These are phyloP conservation scores for Australoheros facetus DNA, from an alignment of 2,797 vertebrate species.

Conservation along the genomic window DNA sequence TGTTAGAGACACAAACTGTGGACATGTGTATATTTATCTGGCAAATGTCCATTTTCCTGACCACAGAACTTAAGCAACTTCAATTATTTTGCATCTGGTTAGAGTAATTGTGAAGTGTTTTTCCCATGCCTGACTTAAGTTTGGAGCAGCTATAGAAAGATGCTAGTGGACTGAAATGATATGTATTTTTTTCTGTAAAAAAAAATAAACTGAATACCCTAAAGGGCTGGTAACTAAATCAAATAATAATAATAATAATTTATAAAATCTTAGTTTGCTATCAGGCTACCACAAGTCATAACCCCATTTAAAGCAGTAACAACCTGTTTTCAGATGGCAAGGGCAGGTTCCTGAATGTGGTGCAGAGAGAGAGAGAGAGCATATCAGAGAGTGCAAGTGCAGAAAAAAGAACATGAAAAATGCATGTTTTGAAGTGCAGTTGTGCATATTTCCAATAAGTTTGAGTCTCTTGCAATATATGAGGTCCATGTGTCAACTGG, in stretches of 20 bases:
- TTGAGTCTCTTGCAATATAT: constrained; percentile 21
- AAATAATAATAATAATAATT: no score
- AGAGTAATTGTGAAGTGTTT: constrained; percentile 6
- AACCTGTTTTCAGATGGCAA: background rate
- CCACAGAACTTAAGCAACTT: constrained; percentile 9
- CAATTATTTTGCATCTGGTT: constrained; percentile 3
- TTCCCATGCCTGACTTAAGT: background rate
- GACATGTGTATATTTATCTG: constrained; percentile 11
- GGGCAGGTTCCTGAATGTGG: constrained; percentile 29
- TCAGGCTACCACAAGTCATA: background rate
- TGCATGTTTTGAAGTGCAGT: constrained; percentile 2
- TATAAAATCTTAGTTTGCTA: background rate
- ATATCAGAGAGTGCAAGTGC: background rate
- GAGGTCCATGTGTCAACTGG: background rate
- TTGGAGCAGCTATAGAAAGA: constrained; percentile 31
- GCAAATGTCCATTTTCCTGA: background rate
- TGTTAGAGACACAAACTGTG: background rate
- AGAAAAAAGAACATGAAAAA: background rate
- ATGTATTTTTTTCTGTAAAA: constrained; percentile 7
- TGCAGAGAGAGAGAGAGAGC: constrained; percentile 44
- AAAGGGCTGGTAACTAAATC: no score
- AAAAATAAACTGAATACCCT: rapidly evolving
- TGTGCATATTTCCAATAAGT: background rate
- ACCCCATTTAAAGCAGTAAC: background rate
- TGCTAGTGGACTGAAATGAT: constrained; percentile 10